Percentiles rank a stretch among this genome's conserved stretches.
These are phyloP conservation scores for Hassar affinis DNA, from an alignment of 2,113 vertebrate genomes.

Conservation along the genomic window DNA sequence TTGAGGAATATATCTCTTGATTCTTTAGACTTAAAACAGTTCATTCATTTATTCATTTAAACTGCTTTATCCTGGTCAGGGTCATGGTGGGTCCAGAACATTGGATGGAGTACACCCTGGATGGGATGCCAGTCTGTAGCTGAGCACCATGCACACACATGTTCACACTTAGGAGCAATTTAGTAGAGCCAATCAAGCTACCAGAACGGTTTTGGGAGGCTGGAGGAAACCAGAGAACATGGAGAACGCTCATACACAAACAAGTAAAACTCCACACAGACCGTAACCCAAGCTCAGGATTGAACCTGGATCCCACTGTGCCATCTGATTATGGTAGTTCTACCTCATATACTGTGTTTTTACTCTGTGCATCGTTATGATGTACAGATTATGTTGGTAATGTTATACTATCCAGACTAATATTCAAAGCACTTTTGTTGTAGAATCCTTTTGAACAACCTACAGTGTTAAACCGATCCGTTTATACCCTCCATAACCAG, in stretches of 20 bases:
- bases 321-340: background rate
- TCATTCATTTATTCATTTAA: background rate
- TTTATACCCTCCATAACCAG: background rate
- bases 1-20: background rate
- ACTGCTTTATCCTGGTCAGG: constrained; percentile 1
- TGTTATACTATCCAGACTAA: background rate
- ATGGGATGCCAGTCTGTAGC: background rate
- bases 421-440: background rate
- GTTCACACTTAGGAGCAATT: background rate
- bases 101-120: background rate
- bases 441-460: background rate
- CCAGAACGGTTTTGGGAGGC: background rate
- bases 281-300: background rate
- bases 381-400: background rate
- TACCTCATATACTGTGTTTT: background rate
- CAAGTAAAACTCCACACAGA: background rate
- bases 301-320: background rate
- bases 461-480: background rate
- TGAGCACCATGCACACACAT: background rate
- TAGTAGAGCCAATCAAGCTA: background rate
- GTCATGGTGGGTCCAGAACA: background rate
- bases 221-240: background rate
- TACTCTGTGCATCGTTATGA: background rate
- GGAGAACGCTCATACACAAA: background rate
- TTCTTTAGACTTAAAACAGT: background rate